A percentile compares a stretch with the other conserved stretches of the same genome.
Evolutionary conservation across 2,113 vertebrate species (phyloP).

Genomic region (Pterocles orientalis): DNA sequence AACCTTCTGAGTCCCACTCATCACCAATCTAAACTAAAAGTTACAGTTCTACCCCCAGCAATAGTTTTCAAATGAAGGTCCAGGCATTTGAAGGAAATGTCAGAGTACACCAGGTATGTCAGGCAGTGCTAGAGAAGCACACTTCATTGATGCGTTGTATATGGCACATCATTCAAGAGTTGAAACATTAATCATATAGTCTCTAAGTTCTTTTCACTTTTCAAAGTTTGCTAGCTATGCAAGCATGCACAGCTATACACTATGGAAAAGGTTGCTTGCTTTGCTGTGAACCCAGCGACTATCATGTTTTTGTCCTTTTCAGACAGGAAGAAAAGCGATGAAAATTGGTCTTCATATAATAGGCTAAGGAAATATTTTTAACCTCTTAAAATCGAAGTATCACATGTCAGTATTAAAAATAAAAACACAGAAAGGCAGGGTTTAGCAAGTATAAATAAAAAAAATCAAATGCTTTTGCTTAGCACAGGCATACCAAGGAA

Average conservation of each 20-base stretch:
- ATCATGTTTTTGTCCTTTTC: neutral
- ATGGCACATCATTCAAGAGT: neutral
- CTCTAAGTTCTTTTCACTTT: neutral
- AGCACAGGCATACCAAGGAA: neutral
- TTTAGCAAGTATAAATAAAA: neutral
- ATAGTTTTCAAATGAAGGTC: constrained; percentile 1
- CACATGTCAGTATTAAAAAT: neutral
- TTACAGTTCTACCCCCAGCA: neutral
- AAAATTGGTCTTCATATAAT: neutral
- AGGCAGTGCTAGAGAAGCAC: neutral
- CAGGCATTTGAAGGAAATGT: constrained; percentile 23
- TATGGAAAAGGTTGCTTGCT: neutral
- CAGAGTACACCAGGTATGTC: neutral
- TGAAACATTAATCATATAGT: neutral
- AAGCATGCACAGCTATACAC: neutral
- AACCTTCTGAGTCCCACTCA: neutral
- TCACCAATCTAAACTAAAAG: neutral
- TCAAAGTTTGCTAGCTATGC: neutral
- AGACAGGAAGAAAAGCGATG: neutral
- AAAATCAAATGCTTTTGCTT: neutral
- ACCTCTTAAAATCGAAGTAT: neutral
- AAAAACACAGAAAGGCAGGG: neutral
- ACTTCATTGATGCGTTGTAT: neutral
- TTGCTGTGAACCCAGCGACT: neutral
- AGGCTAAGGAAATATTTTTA: neutral